Percentiles rank a stretch among this genome's conserved stretches.
These are phyloP conservation scores for Drosophila emarginata DNA, from an alignment of 2,888 invertebrate species.

Conservation along the genomic window DNA sequence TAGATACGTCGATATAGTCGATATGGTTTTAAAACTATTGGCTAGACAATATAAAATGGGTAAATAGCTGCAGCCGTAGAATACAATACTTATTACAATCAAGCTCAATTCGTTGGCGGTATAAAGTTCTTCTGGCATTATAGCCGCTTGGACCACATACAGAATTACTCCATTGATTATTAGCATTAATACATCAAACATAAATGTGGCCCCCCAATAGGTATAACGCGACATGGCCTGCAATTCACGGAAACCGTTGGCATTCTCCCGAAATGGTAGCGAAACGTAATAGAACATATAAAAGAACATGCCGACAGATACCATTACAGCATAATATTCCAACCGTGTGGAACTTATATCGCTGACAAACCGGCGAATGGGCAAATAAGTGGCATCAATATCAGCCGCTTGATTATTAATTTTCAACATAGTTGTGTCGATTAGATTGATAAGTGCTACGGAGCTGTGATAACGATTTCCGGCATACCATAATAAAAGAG, in stretches of 20 bases:
- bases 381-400: slow-evolving; percentile 74
- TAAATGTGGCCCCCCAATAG: slow-evolving; percentile 86
- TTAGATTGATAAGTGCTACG: slow-evolving; percentile 83
- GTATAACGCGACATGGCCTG: slow-evolving; percentile 85
- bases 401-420: slow-evolving; percentile 36
- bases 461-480: slow-evolving; percentile 83
- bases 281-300: slow-evolving; percentile 84
- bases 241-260: slow-evolving; percentile 86
- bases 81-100: slow-evolving; percentile 80
- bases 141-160: slow-evolving; percentile 56
- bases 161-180: slow-evolving; percentile 66
- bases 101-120: slow-evolving; percentile 66
- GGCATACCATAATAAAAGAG: slow-evolving; percentile 81
- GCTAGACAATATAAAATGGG: slow-evolving; percentile 86
- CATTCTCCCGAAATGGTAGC: slow-evolving; percentile 86
- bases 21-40: slow-evolving; percentile 79
- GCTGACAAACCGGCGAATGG: slow-evolving; percentile 69
- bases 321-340: slow-evolving; percentile 78
- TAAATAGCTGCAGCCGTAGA: slow-evolving; percentile 86
- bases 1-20: slow-evolving; percentile 80
- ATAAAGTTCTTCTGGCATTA: slow-evolving; percentile 77
- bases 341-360: slow-evolving; percentile 77
- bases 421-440: slow-evolving; percentile 83
- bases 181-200: slow-evolving; percentile 84
- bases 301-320: slow-evolving; percentile 79